A percentile compares a stretch with the other conserved stretches of the same genome.
Conservation (phyloP, 2,888 invertebrate species). For the Sinentomon sp. region DNA sequence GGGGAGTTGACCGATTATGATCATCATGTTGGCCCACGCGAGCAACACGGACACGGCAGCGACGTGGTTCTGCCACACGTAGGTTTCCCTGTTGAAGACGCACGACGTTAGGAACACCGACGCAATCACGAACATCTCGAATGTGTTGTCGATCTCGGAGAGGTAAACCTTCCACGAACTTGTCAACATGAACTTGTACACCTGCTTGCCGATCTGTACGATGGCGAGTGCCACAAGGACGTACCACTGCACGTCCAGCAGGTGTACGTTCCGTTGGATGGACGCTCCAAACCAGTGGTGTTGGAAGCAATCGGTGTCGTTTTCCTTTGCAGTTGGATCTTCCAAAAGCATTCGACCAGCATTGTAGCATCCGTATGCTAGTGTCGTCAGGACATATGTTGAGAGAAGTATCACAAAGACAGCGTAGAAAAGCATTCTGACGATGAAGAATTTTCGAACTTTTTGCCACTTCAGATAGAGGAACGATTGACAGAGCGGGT, state of each 20-base stretch:
- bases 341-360: too few species aligned
- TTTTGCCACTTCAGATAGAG: constrained; percentile 70
- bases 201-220: constrained; percentile 48
- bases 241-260: too few species aligned
- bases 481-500: constrained; percentile 65
- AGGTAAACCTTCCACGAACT: constrained; percentile 57
- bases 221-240: constrained; percentile 45
- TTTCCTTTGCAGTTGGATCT: too few species aligned
- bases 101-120: constrained; percentile 60
- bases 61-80: constrained; percentile 60
- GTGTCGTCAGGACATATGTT: constrained; percentile 46
- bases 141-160: constrained; percentile 46
- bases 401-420: constrained; percentile 54
- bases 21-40: constrained; percentile 37
- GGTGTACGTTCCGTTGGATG: too few species aligned
- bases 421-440: constrained; percentile 44
- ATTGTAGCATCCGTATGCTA: constrained; percentile 61
- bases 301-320: too few species aligned
- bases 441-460: constrained; percentile 61
- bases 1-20: constrained; percentile 61
- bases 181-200: too few species aligned
- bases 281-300: too few species aligned
- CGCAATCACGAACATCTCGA: constrained; percentile 61
- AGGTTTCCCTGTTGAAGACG: constrained; percentile 43
- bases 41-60: constrained; percentile 60